Evolutionary conservation across 1,140 invertebrate genomes (phyloP), one percentile per base, ranked within the genome.

Genomic region (Drosophila tristis): DNA sequence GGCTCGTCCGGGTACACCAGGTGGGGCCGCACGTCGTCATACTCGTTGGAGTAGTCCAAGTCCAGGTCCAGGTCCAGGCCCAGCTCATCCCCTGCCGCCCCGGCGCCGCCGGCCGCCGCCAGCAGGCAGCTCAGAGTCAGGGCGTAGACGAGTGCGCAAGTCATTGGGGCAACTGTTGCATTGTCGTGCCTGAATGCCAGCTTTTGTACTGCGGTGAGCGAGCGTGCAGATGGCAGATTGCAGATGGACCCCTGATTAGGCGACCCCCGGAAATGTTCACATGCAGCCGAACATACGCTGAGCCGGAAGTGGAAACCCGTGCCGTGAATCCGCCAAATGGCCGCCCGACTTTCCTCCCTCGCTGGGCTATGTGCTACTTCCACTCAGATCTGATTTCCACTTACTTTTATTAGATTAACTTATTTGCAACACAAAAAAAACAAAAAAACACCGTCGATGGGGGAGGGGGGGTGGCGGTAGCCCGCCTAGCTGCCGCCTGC

Each of bases 11-110:
- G 84, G 13, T 89, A 84, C 13, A 58, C 20, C 15, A 90, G 9
- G 5, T 84, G 66, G 2, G 84, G 85, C 1, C 84, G 73, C 55
- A 89, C 84, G 47, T 80, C 64, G 39, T 89, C 84, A 6, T 89
- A 90, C 57, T 89, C 84, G 43, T 89, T 84, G 42, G 84, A 89
- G 29, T 89, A 84, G 5, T 89, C 85, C 47, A 56, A 2, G 0
- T 84, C 76, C 2, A 66, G 26, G 15, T 81, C 13, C 0, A 16
- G 16, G 20, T 54, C 63, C 43, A 16, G 16, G 16, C 16, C 16
- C 16, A 16, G 16, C 16, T 16, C 16, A 16, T 16, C 16, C 16
- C 16, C 16, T 16, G 16, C 16, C 16, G 3, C 23, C 45, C n/a
- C n/a, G n/a, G n/a, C n/a, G n/a, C 45, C 47, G 20, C 23, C 51